Conservation (phyloP, 2,113 vertebrate species). For the Pongo pygmaeus region DNA sequence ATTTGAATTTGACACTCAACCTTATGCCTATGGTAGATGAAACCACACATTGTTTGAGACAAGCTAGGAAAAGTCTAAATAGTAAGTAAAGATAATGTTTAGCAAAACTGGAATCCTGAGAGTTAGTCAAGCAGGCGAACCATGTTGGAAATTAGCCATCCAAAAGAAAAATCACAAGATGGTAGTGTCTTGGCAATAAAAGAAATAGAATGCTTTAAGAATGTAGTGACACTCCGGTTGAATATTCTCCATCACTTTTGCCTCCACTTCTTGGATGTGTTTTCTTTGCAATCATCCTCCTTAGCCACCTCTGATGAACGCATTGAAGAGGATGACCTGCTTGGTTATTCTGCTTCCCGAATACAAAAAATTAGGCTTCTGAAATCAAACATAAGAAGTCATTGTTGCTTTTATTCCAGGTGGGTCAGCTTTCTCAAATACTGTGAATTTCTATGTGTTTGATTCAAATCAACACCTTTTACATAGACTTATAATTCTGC, state of each 20-base stretch:
- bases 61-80: background rate
- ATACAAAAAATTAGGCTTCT: background rate
- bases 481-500: background rate
- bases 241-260: background rate
- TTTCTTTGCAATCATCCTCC: background rate
- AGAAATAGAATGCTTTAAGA: background rate
- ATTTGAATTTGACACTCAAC: background rate
- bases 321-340: background rate
- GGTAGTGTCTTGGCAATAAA: background rate
- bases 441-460: background rate
- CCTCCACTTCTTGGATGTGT: background rate
- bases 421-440: background rate
- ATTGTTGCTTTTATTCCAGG: background rate
- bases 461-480: background rate
- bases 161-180: background rate
- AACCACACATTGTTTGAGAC: background rate
- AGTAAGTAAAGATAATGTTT: background rate
- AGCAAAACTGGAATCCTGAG: background rate
- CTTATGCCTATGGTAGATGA: background rate
- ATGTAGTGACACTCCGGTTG: background rate
- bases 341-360: background rate
- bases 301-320: background rate
- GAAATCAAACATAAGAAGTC: background rate
- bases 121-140: background rate
- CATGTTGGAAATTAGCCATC: background rate